Evolutionary conservation across 2,797 vertebrate species (phyloP).

Genomic region (Sparidentex hasta): DNA sequence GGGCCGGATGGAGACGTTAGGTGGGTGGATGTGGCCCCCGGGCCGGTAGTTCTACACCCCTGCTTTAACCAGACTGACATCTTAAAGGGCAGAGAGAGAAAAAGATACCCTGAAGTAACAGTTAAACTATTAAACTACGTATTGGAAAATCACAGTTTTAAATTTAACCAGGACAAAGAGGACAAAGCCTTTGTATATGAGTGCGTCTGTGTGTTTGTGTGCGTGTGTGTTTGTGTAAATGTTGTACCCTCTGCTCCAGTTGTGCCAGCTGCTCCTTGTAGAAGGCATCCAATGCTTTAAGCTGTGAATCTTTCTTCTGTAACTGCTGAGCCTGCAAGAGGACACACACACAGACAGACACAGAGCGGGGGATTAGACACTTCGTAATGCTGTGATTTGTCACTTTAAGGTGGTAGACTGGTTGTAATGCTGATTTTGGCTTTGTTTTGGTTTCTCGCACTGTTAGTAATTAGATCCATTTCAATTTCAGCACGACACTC

Average conservation of each 20-base stretch:
- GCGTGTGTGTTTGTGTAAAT: slow-evolving; percentile 31
- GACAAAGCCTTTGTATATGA: not conserved
- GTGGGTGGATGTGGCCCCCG: too few relatives aligned
- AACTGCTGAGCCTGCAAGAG: slow-evolving; percentile 86
- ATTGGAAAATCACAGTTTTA: not conserved
- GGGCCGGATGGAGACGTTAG: too few relatives aligned
- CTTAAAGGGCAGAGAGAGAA: not conserved
- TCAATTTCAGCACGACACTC: too few relatives aligned
- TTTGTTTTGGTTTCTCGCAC: not conserved
- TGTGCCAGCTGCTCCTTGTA: slow-evolving; percentile 91
- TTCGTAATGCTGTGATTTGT: slow-evolving; percentile 12
- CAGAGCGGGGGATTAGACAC: slow-evolving; percentile 22
- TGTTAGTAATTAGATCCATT: too few relatives aligned
- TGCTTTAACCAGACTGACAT: not conserved
- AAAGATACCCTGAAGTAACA: not conserved
- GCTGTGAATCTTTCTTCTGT: slow-evolving; percentile 89
- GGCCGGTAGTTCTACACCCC: too few relatives aligned
- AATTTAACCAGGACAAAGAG: not conserved
- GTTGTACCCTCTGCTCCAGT: slow-evolving; percentile 91
- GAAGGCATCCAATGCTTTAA: slow-evolving; percentile 88
- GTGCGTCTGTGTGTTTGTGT: slow-evolving; percentile 14
- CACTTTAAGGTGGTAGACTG: not conserved
- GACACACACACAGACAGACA: slow-evolving; percentile 34
- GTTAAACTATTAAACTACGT: not conserved
- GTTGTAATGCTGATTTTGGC: not conserved